These are phyloP conservation scores for Brachynemurus nebulosus DNA, from an alignment of 2,888 invertebrate genomes.

Conservation along the genomic window DNA sequence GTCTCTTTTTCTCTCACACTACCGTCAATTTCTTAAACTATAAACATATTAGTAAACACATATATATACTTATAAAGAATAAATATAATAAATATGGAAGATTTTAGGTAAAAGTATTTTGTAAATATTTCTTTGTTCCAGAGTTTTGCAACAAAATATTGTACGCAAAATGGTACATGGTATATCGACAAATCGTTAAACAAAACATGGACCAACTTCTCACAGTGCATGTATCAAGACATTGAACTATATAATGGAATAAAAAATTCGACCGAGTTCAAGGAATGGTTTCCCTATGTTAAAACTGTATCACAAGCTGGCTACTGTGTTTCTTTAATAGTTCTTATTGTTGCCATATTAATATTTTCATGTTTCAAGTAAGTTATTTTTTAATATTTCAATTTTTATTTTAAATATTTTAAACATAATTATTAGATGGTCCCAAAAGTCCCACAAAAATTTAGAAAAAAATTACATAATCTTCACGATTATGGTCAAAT, in stretches of 20 bases:
- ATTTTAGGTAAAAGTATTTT: not conserved
- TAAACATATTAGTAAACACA: too few relatives aligned
- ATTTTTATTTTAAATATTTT: not conserved
- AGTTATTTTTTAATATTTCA: constrained; percentile 15
- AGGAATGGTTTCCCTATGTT: constrained; percentile 36
- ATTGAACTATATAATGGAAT: constrained; percentile 22
- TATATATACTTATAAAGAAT: too few relatives aligned
- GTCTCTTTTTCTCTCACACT: too few relatives aligned
- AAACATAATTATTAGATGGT: too few relatives aligned
- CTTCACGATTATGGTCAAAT: too few relatives aligned
- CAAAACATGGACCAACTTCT: constrained; percentile 35
- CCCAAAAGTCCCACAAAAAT: too few relatives aligned
- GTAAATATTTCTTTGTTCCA: constrained; percentile 19
- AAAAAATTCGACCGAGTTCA: constrained; percentile 21
- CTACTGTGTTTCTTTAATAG: constrained; percentile 37
- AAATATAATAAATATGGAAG: too few relatives aligned
- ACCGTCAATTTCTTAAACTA: too few relatives aligned
- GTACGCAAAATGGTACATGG: constrained; percentile 36
- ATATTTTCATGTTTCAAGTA: constrained; percentile 40
- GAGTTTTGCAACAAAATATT: constrained; percentile 33
- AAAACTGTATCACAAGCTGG: constrained; percentile 38
- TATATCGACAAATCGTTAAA: constrained; percentile 26
- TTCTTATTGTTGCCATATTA: constrained; percentile 35
- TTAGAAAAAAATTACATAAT: too few relatives aligned
- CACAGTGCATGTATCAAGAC: constrained; percentile 32